Base-by-base conservation (phyloP, 2,888 invertebrate genomes). In the Drosophila suboccidentalis region DNA sequence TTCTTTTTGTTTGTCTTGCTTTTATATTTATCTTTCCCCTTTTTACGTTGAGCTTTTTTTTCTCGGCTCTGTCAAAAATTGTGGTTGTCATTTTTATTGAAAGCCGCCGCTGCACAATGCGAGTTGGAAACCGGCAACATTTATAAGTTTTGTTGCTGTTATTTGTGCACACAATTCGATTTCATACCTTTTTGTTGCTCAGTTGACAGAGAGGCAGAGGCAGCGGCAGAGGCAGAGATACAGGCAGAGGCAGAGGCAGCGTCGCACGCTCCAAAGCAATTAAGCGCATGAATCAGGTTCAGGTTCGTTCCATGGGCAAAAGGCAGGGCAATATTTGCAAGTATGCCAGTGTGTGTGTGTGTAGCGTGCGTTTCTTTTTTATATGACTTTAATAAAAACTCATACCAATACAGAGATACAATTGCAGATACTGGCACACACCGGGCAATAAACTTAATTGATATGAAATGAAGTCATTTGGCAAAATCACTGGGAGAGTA, bases 401-500 rank as follows among this genome's bases (percentile, higher is more conserved):
- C 60, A 55, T 50, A 63, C 50, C 46, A 50, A 55, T 3, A 55
- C 44, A 62, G 41, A 51, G 10, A 43, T 13, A 54, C 36, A 66
- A 36, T 54, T 11, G 54, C 43, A 57, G 11, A 54, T 15, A 55
- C 29, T 55, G 38, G 60, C 17, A 53, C 41, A 71, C 49, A 68
- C 63, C 75, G 82, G 68, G 76, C 90, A 80, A 89, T 87, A 89
- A 90, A 91, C 86, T 89, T 91, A 91, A 91, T 91, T 92, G 91
- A 92, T 91, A 90, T 90, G 87, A 90, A 91, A 91, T 92, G 91
- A 90, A 92, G 90, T 91, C 92, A 91, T 90, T 92, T 91, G 90
- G 90, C 89, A 88, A 82, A 82, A 83, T 80, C 86, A 81, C 81
- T 72, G 82, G 69, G 53, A 73, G 73, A 77, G 70, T 85, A 88